Evolutionary conservation across 2,888 invertebrate species (phyloP).

Genomic region (Rhodophaea formosa): DNA sequence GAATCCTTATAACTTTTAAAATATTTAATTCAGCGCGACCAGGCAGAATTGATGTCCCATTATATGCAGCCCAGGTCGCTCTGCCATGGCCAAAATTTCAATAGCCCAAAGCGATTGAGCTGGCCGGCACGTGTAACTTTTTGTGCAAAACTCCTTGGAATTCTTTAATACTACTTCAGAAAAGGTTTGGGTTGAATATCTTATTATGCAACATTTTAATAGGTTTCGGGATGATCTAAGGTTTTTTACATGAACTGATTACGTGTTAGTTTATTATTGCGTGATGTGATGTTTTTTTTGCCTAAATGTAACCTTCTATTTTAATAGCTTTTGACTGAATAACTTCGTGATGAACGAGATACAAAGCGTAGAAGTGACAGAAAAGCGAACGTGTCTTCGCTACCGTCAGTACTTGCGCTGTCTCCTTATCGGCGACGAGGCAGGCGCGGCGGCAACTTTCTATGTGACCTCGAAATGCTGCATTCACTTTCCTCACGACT

Average conservation of each 20-base stretch:
- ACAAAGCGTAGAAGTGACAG: slow-evolving; percentile 12
- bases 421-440: slow-evolving; percentile 38
- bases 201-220: slow-evolving; percentile 74
- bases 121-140: slow-evolving; percentile 79
- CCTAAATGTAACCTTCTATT: neutral
- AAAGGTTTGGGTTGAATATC: slow-evolving; percentile 66
- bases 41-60: slow-evolving; percentile 63
- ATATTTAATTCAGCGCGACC: slow-evolving; percentile 49
- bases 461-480: slow-evolving; percentile 79
- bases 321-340: neutral
- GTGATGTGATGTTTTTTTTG: slow-evolving; percentile 35
- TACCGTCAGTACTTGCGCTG: slow-evolving; percentile 38
- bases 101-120: slow-evolving; percentile 71
- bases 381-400: slow-evolving; percentile 42
- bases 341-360: neutral
- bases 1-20: slow-evolving; percentile 35
- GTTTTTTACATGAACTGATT: slow-evolving; percentile 44
- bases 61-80: slow-evolving; percentile 63
- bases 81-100: slow-evolving; percentile 72
- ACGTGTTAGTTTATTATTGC: slow-evolving; percentile 44
- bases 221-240: slow-evolving; percentile 42
- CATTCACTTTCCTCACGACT: slow-evolving; percentile 78
- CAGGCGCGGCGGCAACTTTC: slow-evolving; percentile 69
- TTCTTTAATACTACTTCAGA: slow-evolving; percentile 60
- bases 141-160: slow-evolving; percentile 73